phyloP scores from a whole-genome alignment of 2,797 vertebrate species.

The Neosilurus hyrtlii region DNA sequence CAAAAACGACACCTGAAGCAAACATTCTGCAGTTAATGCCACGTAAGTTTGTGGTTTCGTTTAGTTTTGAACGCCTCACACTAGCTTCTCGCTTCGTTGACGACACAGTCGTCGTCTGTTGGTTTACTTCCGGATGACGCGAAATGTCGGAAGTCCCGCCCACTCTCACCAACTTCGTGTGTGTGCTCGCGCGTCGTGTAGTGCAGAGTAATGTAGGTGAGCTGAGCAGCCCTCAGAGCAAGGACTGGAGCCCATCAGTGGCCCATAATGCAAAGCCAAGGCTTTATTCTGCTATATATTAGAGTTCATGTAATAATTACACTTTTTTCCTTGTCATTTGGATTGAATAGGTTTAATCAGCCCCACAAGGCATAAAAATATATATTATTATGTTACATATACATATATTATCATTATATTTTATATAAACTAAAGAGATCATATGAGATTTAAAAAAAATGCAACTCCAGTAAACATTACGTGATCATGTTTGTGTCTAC shows the following conservation, averaged over 20 bases:
- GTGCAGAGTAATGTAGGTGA: not conserved
- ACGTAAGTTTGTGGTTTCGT: not conserved
- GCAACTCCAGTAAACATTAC: too few relatives aligned
- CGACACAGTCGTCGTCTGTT: not conserved
- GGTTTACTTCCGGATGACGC: conserved; percentile 25
- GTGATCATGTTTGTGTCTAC: too few relatives aligned
- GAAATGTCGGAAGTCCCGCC: conserved; percentile 20
- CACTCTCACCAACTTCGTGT: not conserved
- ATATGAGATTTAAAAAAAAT: too few relatives aligned
- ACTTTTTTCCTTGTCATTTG: not conserved
- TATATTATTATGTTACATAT: too few relatives aligned
- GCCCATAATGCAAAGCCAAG: not conserved
- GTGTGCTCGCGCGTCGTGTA: not conserved
- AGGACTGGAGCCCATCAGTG: too few relatives aligned
- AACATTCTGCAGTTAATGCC: not conserved
- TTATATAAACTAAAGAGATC: too few relatives aligned
- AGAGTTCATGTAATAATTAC: not conserved
- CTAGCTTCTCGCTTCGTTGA: not conserved
- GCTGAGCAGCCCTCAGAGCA: not conserved
- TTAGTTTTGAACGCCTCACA: not conserved
- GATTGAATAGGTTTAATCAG: too few relatives aligned
- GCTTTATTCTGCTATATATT: not conserved
- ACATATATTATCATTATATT: too few relatives aligned
- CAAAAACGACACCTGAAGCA: not conserved
- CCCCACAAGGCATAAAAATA: too few relatives aligned